phyloP scores from a whole-genome alignment of 2,797 vertebrate species.

The Spinus pinus region DNA sequence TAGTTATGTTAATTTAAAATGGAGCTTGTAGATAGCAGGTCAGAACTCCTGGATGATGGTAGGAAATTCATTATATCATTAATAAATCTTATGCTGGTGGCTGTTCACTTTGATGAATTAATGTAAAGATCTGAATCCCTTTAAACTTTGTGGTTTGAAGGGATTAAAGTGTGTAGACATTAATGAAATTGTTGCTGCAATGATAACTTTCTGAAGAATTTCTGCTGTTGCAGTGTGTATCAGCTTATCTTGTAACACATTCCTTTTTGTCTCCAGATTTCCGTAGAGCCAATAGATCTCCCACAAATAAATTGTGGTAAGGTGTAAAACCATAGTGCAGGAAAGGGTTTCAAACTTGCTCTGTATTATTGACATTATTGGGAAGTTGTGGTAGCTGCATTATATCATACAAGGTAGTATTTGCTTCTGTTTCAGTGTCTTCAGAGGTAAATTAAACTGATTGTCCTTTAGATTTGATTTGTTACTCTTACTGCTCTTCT shows the following conservation, averaged over 20 bases:
- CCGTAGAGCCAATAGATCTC: not conserved
- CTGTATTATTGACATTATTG: not conserved
- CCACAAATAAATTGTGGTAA: not conserved
- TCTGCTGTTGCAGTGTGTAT: not conserved
- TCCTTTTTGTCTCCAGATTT: not conserved
- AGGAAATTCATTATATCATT: not conserved
- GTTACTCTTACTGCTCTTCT: not conserved
- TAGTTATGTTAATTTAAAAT: not conserved
- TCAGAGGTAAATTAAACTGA: not conserved
- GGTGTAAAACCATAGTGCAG: not conserved
- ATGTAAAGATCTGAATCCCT: not conserved
- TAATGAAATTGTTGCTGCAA: not conserved
- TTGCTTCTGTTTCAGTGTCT: not conserved
- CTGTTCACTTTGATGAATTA: not conserved
- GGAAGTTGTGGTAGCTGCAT: not conserved
- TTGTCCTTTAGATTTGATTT: not conserved
- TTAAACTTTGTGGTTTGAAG: not conserved
- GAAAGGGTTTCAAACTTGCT: not conserved
- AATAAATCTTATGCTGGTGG: not conserved
- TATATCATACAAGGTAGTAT: not conserved
- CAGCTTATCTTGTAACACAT: not conserved
- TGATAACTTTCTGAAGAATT: not conserved
- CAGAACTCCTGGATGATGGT: not conserved
- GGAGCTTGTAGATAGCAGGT: not conserved
- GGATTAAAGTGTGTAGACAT: not conserved